Evolutionary conservation across 2,113 vertebrate species (phyloP).

Genomic region (Tragelaphus buxtoni): DNA sequence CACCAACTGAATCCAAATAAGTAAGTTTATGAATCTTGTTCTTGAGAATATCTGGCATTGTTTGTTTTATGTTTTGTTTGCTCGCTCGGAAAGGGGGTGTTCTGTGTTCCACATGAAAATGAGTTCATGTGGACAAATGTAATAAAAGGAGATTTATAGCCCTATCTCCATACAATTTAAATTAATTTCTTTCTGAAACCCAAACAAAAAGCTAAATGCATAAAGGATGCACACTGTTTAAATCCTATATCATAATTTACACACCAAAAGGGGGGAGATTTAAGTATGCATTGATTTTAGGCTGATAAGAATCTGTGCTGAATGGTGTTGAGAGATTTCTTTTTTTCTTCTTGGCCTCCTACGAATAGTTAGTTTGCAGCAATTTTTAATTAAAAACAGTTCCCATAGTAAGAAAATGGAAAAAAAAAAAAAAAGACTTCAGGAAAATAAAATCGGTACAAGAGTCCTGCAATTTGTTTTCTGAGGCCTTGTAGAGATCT

Average conservation of each 20-base stretch:
- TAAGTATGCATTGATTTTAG: slow-evolving; percentile 64
- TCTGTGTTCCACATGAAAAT: slow-evolving; percentile 54
- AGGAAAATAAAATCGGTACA: slow-evolving; percentile 68
- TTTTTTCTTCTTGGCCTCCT: slow-evolving; percentile 63
- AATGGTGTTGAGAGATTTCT: slow-evolving; percentile 70
- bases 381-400: slow-evolving; percentile 86
- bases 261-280: slow-evolving; percentile 41
- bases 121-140: slow-evolving; percentile 43
- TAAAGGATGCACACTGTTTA: slow-evolving; percentile 21
- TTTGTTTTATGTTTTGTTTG: slow-evolving; percentile 43
- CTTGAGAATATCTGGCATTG: slow-evolving; percentile 5
- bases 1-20: slow-evolving; percentile 54
- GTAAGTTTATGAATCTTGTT: neutral
- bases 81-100: slow-evolving; percentile 39
- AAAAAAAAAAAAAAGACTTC: neutral
- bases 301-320: slow-evolving; percentile 70
- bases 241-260: slow-evolving; percentile 56
- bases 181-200: slow-evolving; percentile 52
- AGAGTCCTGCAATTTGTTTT: slow-evolving; percentile 57
- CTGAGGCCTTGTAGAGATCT: slow-evolving; percentile 43
- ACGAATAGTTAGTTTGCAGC: slow-evolving; percentile 80
- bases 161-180: slow-evolving; percentile 57
- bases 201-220: slow-evolving; percentile 51
- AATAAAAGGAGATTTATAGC: slow-evolving; percentile 63
- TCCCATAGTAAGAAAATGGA: slow-evolving; percentile 63